Evolutionary conservation across 1,140 invertebrate species (phyloP).

Genomic region (Dreissena rostriformis): DNA sequence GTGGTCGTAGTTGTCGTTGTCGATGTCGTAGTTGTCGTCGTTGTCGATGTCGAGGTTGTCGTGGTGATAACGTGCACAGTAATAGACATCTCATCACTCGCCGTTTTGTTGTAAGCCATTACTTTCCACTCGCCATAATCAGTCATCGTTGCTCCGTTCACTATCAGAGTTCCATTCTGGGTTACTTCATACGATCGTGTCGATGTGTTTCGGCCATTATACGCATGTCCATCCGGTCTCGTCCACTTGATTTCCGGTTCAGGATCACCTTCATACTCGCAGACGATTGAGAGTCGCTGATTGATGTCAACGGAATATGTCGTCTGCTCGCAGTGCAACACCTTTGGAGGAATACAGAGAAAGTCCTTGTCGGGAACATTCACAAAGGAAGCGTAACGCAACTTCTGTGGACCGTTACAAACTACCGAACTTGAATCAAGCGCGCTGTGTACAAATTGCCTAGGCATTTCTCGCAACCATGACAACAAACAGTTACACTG

Average conservation of each 20-base stretch:
- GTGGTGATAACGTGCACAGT: conserved; percentile 37
- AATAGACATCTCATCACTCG: conserved; percentile 11
- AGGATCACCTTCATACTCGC: conserved; percentile 55
- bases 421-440: conserved; percentile 26
- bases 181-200: conserved; percentile 30
- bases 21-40: neutral
- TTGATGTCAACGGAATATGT: conserved; percentile 36
- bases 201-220: conserved; percentile 19
- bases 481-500: conserved; percentile 53
- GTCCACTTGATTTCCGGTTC: conserved; percentile 49
- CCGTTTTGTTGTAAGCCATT: conserved; percentile 42
- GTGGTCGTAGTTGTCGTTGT: neutral
- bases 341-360: conserved; percentile 51
- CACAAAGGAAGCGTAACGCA: conserved; percentile 41
- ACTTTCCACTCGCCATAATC: conserved; percentile 52
- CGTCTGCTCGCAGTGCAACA: conserved; percentile 28
- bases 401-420: conserved; percentile 34
- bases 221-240: conserved; percentile 31
- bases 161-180: conserved; percentile 41
- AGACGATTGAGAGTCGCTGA: conserved; percentile 18
- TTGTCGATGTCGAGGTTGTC: neutral
- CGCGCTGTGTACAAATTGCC: conserved; percentile 9
- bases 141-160: neutral
- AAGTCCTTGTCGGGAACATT: conserved; percentile 42
- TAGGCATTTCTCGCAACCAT: conserved; percentile 48